Conservation (phyloP, 2,113 vertebrate genomes). For the Forbesichthys agassizii region DNA sequence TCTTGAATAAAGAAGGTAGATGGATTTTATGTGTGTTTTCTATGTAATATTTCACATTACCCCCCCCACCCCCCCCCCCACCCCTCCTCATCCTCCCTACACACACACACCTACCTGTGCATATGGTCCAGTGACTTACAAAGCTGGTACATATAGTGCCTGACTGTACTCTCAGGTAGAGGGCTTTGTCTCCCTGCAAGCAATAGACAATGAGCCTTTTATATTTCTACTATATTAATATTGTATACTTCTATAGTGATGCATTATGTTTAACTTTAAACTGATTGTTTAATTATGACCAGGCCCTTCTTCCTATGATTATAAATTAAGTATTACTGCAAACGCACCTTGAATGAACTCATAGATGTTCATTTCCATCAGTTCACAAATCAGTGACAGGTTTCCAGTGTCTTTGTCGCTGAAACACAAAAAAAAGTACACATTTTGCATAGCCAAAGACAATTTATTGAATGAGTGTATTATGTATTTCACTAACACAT, state of each 20-base stretch:
- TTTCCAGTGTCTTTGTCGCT: slow-evolving; percentile 84
- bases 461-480: background rate
- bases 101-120: slow-evolving; percentile 77
- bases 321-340: no score
- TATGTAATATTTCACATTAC: background rate
- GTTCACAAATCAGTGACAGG: slow-evolving; percentile 87
- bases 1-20: slow-evolving; percentile 62
- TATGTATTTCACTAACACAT: background rate
- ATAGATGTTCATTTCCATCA: slow-evolving; percentile 93
- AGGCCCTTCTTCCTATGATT: no score
- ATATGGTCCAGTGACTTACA: slow-evolving; percentile 84
- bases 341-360: slow-evolving; percentile 85
- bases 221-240: background rate
- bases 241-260: no score
- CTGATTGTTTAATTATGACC: no score
- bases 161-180: slow-evolving; percentile 77
- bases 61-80: background rate
- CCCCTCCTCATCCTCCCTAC: no score
- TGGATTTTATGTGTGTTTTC: background rate
- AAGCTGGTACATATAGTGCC: slow-evolving; percentile 83
- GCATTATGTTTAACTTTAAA: no score
- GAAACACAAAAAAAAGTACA: slow-evolving; percentile 51
- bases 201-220: background rate
- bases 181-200: slow-evolving; percentile 80
- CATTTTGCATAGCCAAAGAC: background rate